Conservation (phyloP, 2,797 vertebrate species). For the Hipposideros larvatus region DNA sequence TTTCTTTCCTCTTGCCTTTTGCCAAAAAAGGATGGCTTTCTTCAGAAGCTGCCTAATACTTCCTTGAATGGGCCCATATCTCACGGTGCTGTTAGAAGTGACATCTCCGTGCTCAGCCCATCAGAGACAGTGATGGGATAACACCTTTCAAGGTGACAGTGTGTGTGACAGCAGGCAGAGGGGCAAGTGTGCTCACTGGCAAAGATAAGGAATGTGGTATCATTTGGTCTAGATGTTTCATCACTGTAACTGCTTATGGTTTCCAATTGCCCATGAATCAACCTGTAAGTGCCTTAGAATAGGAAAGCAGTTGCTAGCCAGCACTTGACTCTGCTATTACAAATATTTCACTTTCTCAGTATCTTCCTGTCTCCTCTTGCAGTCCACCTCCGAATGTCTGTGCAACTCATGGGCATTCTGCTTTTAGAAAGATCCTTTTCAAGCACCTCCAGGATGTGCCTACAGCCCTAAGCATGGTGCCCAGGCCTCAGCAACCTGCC, state of each 20-base stretch:
- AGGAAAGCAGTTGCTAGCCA: slow-evolving; percentile 61
- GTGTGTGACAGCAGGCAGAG: slow-evolving; percentile 67
- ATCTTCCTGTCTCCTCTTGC: slow-evolving; percentile 58
- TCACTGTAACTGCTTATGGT: slow-evolving; percentile 77
- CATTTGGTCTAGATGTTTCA: slow-evolving; percentile 78
- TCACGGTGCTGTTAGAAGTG: not conserved
- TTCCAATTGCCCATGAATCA: slow-evolving; percentile 85
- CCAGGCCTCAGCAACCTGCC: not conserved
- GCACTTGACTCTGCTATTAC: slow-evolving; percentile 81
- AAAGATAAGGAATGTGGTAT: slow-evolving; percentile 70
- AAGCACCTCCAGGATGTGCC: not conserved
- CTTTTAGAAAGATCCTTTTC: slow-evolving; percentile 12
- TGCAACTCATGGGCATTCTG: fast-evolving
- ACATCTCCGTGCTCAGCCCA: not conserved
- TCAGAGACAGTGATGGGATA: not conserved
- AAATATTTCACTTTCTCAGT: slow-evolving; percentile 84
- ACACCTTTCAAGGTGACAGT: slow-evolving; percentile 69
- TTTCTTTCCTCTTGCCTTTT: slow-evolving; percentile 35
- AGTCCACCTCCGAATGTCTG: not conserved
- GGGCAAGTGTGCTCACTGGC: slow-evolving; percentile 22
- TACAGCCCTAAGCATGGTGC: not conserved
- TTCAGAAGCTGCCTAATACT: not conserved
- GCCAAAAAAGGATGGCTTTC: not conserved
- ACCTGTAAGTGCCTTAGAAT: slow-evolving; percentile 82
- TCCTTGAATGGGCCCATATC: not conserved